A percentile compares a stretch with the other conserved stretches of the same genome.
Evolutionary conservation across 2,113 vertebrate genomes (phyloP).

Genomic region (Cephalopholis sonnerati): DNA sequence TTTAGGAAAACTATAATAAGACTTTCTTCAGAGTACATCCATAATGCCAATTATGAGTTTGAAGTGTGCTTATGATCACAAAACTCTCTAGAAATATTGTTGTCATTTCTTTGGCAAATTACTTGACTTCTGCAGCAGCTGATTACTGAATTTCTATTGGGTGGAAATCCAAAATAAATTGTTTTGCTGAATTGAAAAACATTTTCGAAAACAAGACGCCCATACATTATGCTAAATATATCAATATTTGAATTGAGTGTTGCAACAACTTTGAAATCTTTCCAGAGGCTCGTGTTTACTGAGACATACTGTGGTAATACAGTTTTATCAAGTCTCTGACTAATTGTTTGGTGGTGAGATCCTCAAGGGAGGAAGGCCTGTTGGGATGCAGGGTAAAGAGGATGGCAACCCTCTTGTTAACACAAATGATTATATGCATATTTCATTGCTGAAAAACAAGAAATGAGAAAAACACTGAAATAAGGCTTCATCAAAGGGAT

Average conservation of each 20-base stretch:
- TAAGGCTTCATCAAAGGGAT: background rate
- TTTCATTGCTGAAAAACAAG: background rate
- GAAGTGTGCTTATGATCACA: slow-evolving; percentile 20
- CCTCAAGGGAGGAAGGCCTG: slow-evolving; percentile 16
- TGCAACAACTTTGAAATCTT: slow-evolving; percentile 23
- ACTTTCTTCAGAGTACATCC: background rate
- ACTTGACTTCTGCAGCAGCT: background rate
- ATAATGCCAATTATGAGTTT: slow-evolving; percentile 31
- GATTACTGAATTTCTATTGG: slow-evolving; percentile 11
- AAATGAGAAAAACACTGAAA: background rate
- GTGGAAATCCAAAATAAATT: slow-evolving; percentile 6
- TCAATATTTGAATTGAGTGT: slow-evolving; percentile 6
- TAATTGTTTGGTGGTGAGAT: slow-evolving; percentile 27
- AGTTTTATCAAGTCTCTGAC: slow-evolving; percentile 22
- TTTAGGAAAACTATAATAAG: background rate
- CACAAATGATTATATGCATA: background rate
- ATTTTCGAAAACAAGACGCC: background rate
- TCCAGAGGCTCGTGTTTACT: slow-evolving; percentile 28
- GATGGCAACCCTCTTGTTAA: slow-evolving; percentile 15
- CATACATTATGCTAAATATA: slow-evolving; percentile 21
- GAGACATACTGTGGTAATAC: background rate
- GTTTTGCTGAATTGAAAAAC: background rate
- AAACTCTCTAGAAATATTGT: background rate
- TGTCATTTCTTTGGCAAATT: slow-evolving; percentile 19
- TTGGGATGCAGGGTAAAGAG: slow-evolving; percentile 24